Evolutionary conservation across 2,797 vertebrate genomes (phyloP).

Genomic region (Muscicapa comitata): DNA sequence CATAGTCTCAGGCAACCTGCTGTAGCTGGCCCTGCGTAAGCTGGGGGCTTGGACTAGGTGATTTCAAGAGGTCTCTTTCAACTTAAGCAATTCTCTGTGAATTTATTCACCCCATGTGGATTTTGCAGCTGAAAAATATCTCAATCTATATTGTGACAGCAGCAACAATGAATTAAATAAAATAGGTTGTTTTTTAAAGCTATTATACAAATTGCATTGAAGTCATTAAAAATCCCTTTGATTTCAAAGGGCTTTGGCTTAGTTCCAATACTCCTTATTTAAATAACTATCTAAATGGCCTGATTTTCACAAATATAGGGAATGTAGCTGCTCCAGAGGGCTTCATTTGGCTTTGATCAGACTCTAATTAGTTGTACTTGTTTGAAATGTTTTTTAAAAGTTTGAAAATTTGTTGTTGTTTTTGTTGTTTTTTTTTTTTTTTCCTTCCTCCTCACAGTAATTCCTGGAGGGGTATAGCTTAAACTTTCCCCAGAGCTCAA

Average conservation of each 20-base stretch:
- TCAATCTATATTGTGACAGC: not conserved
- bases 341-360: slow-evolving; percentile 48
- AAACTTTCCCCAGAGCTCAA: slow-evolving; percentile 34
- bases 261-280: slow-evolving; percentile 2
- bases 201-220: not conserved
- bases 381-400: slow-evolving; percentile 30
- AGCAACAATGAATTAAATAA: not conserved
- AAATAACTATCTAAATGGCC: slow-evolving; percentile 27
- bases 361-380: slow-evolving; percentile 38
- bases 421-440: not conserved
- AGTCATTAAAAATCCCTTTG: slow-evolving; percentile 39
- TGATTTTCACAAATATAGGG: slow-evolving; percentile 27
- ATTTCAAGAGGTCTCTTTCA: not conserved
- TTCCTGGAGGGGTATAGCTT: not conserved
- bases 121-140: not conserved
- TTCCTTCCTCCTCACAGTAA: not conserved
- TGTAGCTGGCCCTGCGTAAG: not conserved
- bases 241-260: slow-evolving; percentile 39
- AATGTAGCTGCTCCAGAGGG: slow-evolving; percentile 35
- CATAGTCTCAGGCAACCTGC: not conserved
- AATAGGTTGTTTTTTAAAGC: slow-evolving; percentile 2
- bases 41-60: not conserved
- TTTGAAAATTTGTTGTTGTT: not conserved
- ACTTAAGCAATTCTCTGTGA: not conserved
- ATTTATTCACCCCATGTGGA: not conserved